Evolutionary conservation across 1,140 invertebrate species (phyloP), one percentile per base, ranked within the genome.

Genomic region (Bombus confusus): DNA sequence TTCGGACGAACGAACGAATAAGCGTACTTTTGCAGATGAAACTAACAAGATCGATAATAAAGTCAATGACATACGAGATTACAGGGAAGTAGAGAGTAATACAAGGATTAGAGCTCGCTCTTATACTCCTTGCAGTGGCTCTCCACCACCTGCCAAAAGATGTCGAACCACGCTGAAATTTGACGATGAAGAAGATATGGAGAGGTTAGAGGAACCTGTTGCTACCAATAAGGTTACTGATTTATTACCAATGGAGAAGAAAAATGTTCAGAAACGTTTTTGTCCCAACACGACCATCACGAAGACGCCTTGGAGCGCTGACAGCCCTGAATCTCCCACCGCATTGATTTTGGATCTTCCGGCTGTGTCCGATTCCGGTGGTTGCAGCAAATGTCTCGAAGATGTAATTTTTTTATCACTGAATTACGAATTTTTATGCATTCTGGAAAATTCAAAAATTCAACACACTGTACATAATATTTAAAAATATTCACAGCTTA

Each of bases 161-260:
- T 85, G 82, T 41, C 86, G 78, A 12, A 85, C 64, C 0, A 81
- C n/a, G 9, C 41, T 87, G 12, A 85, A 59, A 22, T 90, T 87
- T 28, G 71, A 88, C 6, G 28, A 87, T 1, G 79, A 80, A 1
- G 68, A 85, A 6, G 62, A 78, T 5, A 15, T 10, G 12, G 37
- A 62, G 8, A 25, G n/a, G 18, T 25, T 39, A 1, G 37, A 41
- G 1, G n/a, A 77, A 73, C 37, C 84, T 18, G 31, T 59, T 31
- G 39, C 12, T 34, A 43, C 69, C 6, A 28, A 28, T 28, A 3
- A 18, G 0, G 41, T 71, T 18, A 5, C 13, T 10, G 34, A 80
- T 62, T 41, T 74, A 1, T 22, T 85, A 10, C 28, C 31, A 8
- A 28, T 9, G 0, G 59, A 64, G 5, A 71, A 78, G 18, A 59